Conservation (phyloP, 2,888 invertebrate genomes). For the Piscicola geometra region DNA sequence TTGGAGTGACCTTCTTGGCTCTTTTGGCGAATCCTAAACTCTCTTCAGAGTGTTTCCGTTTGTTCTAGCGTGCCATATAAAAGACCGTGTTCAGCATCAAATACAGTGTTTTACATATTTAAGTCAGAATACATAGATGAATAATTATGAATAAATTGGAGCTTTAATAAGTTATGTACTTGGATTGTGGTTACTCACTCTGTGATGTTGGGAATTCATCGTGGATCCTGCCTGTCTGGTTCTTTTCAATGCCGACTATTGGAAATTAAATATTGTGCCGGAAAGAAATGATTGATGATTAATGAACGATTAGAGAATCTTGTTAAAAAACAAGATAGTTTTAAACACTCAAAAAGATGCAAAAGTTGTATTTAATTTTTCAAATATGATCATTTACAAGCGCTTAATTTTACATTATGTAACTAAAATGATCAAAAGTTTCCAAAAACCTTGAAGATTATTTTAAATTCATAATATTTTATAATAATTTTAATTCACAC, state of each 20-base stretch:
- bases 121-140: not conserved
- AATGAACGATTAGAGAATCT: not conserved
- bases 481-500: too few relatives aligned
- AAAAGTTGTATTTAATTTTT: not conserved
- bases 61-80: not conserved
- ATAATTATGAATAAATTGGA: not conserved
- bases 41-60: not conserved
- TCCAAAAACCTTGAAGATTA: too few relatives aligned
- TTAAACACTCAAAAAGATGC: not conserved
- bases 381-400: not conserved
- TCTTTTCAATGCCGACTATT: not conserved
- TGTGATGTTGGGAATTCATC: not conserved
- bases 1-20: not conserved
- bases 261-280: not conserved
- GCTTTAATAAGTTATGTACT: not conserved
- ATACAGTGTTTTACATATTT: not conserved
- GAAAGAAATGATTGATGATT: not conserved
- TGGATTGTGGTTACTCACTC: not conserved
- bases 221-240: not conserved
- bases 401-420: constrained; percentile 1
- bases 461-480: too few relatives aligned
- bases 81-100: not conserved
- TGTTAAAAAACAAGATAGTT: not conserved
- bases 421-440: too few relatives aligned
- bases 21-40: not conserved